Conservation (phyloP, 1,140 invertebrate species). For the Eueides isabella region DNA sequence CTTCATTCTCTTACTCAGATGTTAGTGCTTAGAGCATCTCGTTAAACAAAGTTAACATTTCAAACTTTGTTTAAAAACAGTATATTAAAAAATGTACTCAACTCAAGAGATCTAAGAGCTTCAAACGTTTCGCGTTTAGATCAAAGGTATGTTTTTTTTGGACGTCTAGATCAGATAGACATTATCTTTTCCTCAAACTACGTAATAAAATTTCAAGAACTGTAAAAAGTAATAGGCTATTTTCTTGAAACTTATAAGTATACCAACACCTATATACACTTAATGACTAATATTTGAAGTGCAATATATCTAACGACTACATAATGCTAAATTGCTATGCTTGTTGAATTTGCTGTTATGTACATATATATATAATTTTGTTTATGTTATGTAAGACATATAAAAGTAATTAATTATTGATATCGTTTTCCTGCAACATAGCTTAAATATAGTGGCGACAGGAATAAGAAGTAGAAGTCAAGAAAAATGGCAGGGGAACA, state of each 20-base stretch:
- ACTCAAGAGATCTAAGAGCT: constrained; percentile 34
- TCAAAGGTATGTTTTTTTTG: constrained; percentile 37
- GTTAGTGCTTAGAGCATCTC: background rate
- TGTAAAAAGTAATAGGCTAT: background rate
- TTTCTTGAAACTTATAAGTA: constrained; percentile 7
- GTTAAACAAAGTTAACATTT: constrained; percentile 17
- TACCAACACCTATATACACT: background rate
- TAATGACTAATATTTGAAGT: background rate
- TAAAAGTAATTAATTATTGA: no score
- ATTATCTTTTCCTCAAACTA: no score
- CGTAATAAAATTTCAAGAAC: constrained; percentile 9
- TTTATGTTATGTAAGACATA: no score
- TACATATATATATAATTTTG: background rate
- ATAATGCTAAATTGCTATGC: background rate
- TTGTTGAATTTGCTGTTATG: background rate
- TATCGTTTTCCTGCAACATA: background rate
- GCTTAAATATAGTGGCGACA: background rate
- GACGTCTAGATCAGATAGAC: constrained; percentile 27
- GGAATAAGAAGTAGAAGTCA: background rate
- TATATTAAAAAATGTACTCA: constrained; percentile 29
- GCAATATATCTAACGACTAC: background rate
- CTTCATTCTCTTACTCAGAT: constrained; percentile 2
- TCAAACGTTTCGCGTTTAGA: constrained; percentile 33
- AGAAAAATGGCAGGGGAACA: background rate
- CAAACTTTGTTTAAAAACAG: constrained; percentile 25